A percentile compares a stretch with the other conserved stretches of the same genome.
These are phyloP conservation scores for Standfussiana lucernea DNA, from an alignment of 2,888 invertebrate species.

Conservation along the genomic window DNA sequence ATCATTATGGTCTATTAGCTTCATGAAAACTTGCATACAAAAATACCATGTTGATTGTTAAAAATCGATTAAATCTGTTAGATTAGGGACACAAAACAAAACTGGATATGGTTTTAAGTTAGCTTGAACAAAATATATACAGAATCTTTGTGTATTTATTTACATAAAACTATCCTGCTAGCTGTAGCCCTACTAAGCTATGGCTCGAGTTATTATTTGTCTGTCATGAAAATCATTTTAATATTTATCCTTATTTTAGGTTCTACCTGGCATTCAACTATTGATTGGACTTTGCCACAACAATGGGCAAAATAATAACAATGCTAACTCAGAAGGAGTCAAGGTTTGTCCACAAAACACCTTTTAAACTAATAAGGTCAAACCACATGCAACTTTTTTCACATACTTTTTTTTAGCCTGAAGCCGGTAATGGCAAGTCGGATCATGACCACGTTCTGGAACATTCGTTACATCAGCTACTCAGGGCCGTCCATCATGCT, in stretches of 20 bases:
- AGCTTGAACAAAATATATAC: not conserved
- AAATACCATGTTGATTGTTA: not conserved
- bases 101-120: not conserved
- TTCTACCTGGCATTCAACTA: slow-evolving; percentile 97
- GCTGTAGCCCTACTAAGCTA: not conserved
- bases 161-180: not conserved
- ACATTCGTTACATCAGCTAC: slow-evolving; percentile 97
- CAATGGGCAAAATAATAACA: slow-evolving; percentile 85
- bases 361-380: slow-evolving; percentile 43
- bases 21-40: not conserved
- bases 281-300: slow-evolving; percentile 98
- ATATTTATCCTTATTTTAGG: slow-evolving; percentile 84
- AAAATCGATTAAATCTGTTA: not conserved
- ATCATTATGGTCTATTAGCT: not conserved
- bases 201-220: not conserved
- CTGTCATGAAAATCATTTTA: not conserved
- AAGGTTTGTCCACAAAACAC: slow-evolving; percentile 76
- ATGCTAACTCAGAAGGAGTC: slow-evolving; percentile 79
- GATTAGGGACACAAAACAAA: not conserved
- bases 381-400: not conserved
- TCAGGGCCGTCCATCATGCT: slow-evolving; percentile 97
- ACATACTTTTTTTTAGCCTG: slow-evolving; percentile 69
- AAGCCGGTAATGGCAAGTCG: slow-evolving; percentile 85
- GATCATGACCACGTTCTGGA: slow-evolving; percentile 99
- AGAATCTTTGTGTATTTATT: not conserved